Base-by-base conservation (phyloP, 1,140 invertebrate genomes). In the Watersipora subatra region DNA sequence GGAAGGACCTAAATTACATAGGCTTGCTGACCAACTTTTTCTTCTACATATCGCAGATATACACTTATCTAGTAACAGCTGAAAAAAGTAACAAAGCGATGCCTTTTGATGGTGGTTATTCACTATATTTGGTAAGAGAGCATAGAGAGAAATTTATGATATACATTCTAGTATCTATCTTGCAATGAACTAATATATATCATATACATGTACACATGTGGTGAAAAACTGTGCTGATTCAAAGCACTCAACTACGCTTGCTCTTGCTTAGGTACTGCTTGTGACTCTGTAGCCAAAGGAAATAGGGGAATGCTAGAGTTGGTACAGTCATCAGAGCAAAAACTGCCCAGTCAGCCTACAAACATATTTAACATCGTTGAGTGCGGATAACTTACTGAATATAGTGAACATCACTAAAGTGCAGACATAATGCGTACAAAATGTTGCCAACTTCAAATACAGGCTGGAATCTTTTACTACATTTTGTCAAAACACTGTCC, bases 291-390 rank as follows among this genome's bases (percentile, higher is more conserved):
- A 25, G 58, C 92, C 93, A 98, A 59, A 98, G 82, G 26, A 88
- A 85, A 78, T 93, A 92, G 28, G 94, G 94, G 79, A 97, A 92
- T n/a, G 87, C 87, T 19, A 97, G 81, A 1, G 92, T 93, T 61
- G 94, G 93, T 59, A 97, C 81, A 46, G 92, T 92, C 92, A 98
- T 96, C 3, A 97, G 85, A 64, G 91, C 92, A 81, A 98, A 99
- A 28, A 92, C 90, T 59, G 88, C 83, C 95, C 95, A 99, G 78
- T 98, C 93, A 64, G 94, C 74, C 87, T 89, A 75, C 64, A 84
- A 84, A 71, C 64, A 71, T 63, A 70, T 73, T 70, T 65, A 64
- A 62, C 67, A 57, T 64, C 25, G 15, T 61, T 2, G 1, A 64
- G 29, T 26, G 12, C n/a, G n/a, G 7, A 24, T 1, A 63, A 12